Base-by-base conservation (phyloP, 2,888 invertebrate genomes). In the Phytoseiulus persimilis region DNA sequence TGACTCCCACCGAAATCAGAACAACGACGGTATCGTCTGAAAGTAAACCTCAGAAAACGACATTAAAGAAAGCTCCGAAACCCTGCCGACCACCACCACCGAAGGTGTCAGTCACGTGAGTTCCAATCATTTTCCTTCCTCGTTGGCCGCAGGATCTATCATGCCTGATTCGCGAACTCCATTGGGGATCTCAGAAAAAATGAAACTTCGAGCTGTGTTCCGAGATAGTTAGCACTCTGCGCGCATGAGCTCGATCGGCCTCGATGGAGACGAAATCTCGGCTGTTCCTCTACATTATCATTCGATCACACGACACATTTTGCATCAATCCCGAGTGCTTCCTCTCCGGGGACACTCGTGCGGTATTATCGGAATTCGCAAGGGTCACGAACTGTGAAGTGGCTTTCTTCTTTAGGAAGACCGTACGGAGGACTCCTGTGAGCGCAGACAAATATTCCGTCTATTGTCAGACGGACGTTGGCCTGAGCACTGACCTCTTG, bases 51-150 rank as follows among this genome's bases (percentile, higher is more conserved):
- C 87, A 87, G 23, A 87, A 33, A 31, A 87, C 87, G 14, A 87
- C 87, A 0, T 87, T 87, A 6, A 87, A 87, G 23, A 87, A 87
- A 45, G 11, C 87, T 9, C 87, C 31, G n/a, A 87, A 87, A 32
- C 87, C 87, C 5, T 45, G 45, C 6, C 32, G 87, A 33, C 87
- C 87, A 18, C 87, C 87, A 33, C 87, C 87, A 11, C 87, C 87
- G n/a, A 87, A 87, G n/a, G 87, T 87, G 5, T 32, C 87, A n/a
- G 87, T 87, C 45, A 87, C 87, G 87, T 87, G 33, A 87, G 87
- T 87, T 28, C 46, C 46, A 14, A 46, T 46, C 6, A 6, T 6
- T 46, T 46, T 46, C 14, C 46, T 14, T 46, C 46, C 65, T 14
- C 11, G 18, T 65, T 23, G 11, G 65, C 65, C 11, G 65, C 6